Conservation (phyloP, 2,888 invertebrate species). For the Polylopha cassiicola region DNA sequence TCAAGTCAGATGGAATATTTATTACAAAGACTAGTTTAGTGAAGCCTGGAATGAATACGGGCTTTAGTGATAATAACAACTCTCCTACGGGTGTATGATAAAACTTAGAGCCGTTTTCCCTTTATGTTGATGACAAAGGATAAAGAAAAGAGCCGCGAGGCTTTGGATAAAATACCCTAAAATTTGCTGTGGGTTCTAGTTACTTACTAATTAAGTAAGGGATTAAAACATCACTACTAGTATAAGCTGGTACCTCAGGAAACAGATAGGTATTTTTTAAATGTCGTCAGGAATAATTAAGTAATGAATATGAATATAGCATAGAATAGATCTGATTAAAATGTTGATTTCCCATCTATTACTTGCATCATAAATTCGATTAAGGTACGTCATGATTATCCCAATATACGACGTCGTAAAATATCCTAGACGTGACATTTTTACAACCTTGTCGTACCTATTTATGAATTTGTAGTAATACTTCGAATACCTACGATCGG, state of each 20-base stretch:
- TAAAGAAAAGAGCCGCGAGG: conserved; percentile 5
- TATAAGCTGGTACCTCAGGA: too few relatives aligned
- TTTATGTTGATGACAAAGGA: conserved; percentile 15
- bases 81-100: conserved; percentile 5
- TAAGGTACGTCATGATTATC: conserved; percentile 13
- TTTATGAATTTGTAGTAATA: too few relatives aligned
- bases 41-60: conserved; percentile 5
- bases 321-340: too few relatives aligned
- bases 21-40: conserved; percentile 11
- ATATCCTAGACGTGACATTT: conserved; percentile 16
- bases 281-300: too few relatives aligned
- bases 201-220: conserved; percentile 13
- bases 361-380: too few relatives aligned
- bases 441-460: conserved; percentile 13
- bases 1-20: conserved; percentile 33
- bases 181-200: conserved; percentile 13
- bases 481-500: too few relatives aligned
- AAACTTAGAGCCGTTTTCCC: conserved; percentile 9
- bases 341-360: too few relatives aligned
- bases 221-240: too few relatives aligned
- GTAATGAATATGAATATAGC: too few relatives aligned
- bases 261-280: too few relatives aligned
- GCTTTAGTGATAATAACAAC: conserved; percentile 1
- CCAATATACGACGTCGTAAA: conserved; percentile 19
- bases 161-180: conserved; percentile 4